Percentiles rank a stretch among this genome's conserved stretches.
These are phyloP conservation scores for Dasyornis broadbenti DNA, from an alignment of 2,113 vertebrate genomes.

Conservation along the genomic window DNA sequence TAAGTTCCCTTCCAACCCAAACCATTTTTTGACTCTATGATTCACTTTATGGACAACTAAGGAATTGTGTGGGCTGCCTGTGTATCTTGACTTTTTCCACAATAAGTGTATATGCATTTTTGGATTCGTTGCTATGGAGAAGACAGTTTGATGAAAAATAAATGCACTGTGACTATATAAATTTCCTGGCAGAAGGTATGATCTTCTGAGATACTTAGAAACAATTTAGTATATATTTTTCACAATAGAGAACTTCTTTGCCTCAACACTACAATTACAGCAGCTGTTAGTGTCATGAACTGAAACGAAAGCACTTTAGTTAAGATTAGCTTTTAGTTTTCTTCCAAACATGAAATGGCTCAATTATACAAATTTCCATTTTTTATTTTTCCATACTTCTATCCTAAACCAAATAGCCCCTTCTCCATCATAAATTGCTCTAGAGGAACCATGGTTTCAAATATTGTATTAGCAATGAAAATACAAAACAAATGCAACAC, in stretches of 20 bases:
- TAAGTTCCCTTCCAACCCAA: neutral
- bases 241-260: constrained; percentile 1
- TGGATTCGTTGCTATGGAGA: constrained; percentile 21
- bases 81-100: neutral
- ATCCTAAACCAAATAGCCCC: neutral
- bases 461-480: neutral
- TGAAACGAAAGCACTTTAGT: constrained; percentile 1
- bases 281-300: constrained; percentile 64
- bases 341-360: constrained; percentile 18
- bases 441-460: neutral
- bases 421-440: neutral
- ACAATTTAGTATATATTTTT: constrained; percentile 44
- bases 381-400: neutral
- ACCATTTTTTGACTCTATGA: neutral
- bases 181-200: constrained; percentile 2
- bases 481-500: neutral
- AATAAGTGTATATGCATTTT: neutral
- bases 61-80: neutral
- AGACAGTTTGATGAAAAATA: constrained; percentile 1
- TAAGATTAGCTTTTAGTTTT: constrained; percentile 23
- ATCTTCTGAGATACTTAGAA: constrained; percentile 27
- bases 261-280: constrained; percentile 29
- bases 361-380: neutral
- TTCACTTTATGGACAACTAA: neutral
- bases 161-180: neutral